Conservation (phyloP, 2,797 vertebrate genomes). For the Chloroceryle amazona region DNA sequence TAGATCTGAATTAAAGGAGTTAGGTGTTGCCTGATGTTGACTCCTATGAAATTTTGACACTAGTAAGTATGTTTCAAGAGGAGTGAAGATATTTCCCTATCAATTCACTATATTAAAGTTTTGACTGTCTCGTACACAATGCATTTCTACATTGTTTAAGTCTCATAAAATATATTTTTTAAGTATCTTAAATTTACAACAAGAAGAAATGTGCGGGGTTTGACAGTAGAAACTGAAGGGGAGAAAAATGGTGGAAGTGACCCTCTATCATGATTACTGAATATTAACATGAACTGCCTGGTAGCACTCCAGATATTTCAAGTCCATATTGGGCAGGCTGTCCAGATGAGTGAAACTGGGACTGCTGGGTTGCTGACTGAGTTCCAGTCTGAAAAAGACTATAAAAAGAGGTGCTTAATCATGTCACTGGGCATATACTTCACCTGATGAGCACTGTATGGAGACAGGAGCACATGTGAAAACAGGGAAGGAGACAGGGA, state of each 20-base stretch:
- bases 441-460: neutral
- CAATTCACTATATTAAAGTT: neutral
- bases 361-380: neutral
- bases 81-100: neutral
- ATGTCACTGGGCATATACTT: neutral
- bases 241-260: neutral
- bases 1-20: neutral
- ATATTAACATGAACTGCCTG: neutral
- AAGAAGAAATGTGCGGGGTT: neutral
- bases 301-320: neutral
- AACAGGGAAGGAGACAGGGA: neutral
- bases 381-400: neutral
- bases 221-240: neutral
- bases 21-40: neutral
- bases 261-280: neutral
- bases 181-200: neutral
- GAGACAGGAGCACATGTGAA: neutral
- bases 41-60: neutral
- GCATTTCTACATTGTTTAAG: neutral
- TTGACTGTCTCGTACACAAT: neutral
- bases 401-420: neutral
- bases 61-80: neutral
- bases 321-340: neutral
- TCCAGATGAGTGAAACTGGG: neutral
- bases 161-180: neutral